phyloP scores from a whole-genome alignment of 1,140 invertebrate species.

The Diorhabda elongata region DNA sequence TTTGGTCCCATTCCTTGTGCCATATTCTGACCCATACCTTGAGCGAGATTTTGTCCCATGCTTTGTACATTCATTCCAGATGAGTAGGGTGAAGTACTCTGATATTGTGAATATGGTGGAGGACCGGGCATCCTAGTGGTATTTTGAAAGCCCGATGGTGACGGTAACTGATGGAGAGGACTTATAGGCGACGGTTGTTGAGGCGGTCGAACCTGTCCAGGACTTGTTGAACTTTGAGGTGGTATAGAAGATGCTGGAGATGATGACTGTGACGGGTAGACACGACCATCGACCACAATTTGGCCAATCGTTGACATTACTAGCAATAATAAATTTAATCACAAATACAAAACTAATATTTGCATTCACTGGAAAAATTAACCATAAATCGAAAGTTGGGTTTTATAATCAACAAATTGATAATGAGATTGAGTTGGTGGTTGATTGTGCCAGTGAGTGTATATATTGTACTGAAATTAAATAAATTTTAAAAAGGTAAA shows the following conservation, averaged over 20 bases:
- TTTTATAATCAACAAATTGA: no score
- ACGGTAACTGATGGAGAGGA: slow-evolving; percentile 40
- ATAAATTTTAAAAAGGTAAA: no score
- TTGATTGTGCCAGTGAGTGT: no score
- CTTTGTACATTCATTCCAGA: slow-evolving; percentile 4
- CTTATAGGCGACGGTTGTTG: slow-evolving; percentile 44
- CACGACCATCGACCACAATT: slow-evolving; percentile 73
- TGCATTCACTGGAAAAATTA: no score
- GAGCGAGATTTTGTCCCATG: slow-evolving; percentile 11
- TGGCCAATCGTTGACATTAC: slow-evolving; percentile 69
- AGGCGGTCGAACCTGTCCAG: slow-evolving; percentile 40
- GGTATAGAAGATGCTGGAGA: slow-evolving; percentile 48
- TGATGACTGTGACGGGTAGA: slow-evolving; percentile 51
- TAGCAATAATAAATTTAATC: slow-evolving; percentile 32
- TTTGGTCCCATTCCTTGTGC: slow-evolving; percentile 23
- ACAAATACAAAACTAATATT: no score
- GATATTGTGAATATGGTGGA: slow-evolving; percentile 33
- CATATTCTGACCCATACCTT: slow-evolving; percentile 26
- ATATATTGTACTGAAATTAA: no score
- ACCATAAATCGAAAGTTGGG: no score
- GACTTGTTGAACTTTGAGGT: slow-evolving; percentile 40
- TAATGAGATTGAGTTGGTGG: no score
- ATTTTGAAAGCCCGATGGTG: slow-evolving; percentile 35
- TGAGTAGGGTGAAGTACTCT: slow-evolving; percentile 21
- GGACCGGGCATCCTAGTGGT: slow-evolving; percentile 27